Conservation (phyloP, 2,888 invertebrate species). For the Odontomyia ornata region DNA sequence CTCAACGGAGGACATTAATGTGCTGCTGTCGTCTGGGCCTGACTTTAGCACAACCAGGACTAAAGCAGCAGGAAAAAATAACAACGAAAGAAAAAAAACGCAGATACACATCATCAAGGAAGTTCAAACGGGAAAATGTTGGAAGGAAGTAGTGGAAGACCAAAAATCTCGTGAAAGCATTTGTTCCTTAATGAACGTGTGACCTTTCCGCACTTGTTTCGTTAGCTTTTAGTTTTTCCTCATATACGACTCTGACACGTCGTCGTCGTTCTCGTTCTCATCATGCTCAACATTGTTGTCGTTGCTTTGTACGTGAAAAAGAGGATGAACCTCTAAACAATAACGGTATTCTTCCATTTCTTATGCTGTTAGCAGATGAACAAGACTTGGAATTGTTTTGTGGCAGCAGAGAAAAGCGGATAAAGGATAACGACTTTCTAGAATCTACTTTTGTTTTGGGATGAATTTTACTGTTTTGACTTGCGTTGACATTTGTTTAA, state of each 20-base stretch:
- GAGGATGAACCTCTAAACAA: constrained; percentile 15
- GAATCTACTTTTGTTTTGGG: constrained; percentile 16
- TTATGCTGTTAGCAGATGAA: constrained; percentile 3
- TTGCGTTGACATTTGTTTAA: constrained; percentile 16
- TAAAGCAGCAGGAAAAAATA: too few species aligned
- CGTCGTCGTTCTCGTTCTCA: background rate
- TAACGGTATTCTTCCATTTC: constrained; percentile 15
- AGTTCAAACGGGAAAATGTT: background rate
- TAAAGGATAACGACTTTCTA: constrained; percentile 20
- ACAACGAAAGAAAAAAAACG: too few species aligned
- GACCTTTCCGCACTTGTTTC: constrained; percentile 13
- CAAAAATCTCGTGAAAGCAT: constrained; percentile 20
- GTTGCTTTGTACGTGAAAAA: background rate
- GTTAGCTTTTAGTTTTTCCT: background rate
- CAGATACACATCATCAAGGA: background rate
- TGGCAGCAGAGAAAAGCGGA: background rate
- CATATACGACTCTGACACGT: background rate
- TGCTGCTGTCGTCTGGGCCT: background rate
- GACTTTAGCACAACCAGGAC: background rate
- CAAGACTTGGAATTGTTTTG: background rate
- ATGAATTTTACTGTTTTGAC: background rate
- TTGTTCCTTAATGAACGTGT: constrained; percentile 7
- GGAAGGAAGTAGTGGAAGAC: background rate
- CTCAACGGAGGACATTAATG: background rate
- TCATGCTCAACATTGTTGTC: too few species aligned